These are phyloP conservation scores for Lates japonicus DNA, from an alignment of 2,797 vertebrate genomes.

Conservation along the genomic window DNA sequence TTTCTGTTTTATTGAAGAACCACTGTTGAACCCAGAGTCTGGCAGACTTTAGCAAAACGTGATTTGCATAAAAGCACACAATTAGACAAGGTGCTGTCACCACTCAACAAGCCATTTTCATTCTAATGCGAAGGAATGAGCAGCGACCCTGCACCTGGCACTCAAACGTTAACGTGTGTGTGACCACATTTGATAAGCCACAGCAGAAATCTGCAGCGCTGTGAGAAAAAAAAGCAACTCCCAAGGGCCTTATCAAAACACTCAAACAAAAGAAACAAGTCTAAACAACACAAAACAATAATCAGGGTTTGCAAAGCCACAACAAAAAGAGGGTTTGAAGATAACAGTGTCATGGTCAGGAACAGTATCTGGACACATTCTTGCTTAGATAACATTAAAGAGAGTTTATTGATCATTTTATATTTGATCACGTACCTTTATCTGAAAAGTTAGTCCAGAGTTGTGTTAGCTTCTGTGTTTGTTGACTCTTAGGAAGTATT, in stretches of 20 bases:
- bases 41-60: neutral
- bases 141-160: slow-evolving; percentile 1
- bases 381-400: neutral
- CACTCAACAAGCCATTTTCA: slow-evolving; percentile 21
- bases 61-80: slow-evolving; percentile 11
- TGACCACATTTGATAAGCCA: neutral
- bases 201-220: neutral
- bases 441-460: slow-evolving; percentile 20
- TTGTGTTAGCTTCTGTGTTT: slow-evolving; percentile 27
- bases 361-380: neutral
- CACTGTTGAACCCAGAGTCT: neutral
- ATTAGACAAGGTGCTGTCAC: slow-evolving; percentile 5
- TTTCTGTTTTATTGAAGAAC: neutral
- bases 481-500: slow-evolving; percentile 44
- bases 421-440: neutral
- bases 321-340: slow-evolving; percentile 14
- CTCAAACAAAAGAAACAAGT: slow-evolving; percentile 15
- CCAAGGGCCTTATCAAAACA: slow-evolving; percentile 5
- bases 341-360: slow-evolving; percentile 16
- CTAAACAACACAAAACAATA: slow-evolving; percentile 8
- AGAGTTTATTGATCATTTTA: slow-evolving; percentile 13
- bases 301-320: neutral
- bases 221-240: neutral
- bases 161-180: neutral
- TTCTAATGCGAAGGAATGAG: neutral